These are phyloP conservation scores for Sericinus montela DNA, from an alignment of 2,888 invertebrate species.

Conservation along the genomic window DNA sequence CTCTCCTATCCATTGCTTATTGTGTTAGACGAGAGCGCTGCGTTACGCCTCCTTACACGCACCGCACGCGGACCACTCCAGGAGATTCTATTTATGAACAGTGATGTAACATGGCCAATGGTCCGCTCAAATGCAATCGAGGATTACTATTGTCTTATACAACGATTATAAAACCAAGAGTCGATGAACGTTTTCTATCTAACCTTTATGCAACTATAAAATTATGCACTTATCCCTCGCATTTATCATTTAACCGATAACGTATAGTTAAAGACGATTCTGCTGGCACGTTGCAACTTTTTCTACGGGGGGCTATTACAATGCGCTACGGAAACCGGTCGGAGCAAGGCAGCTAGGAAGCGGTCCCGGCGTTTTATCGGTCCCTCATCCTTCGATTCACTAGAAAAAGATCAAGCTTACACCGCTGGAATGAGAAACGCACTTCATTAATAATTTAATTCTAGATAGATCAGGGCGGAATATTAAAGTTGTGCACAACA, in stretches of 20 bases:
- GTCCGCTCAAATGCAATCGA: constrained; percentile 40
- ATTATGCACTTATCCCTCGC: too few species aligned
- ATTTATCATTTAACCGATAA: neutral
- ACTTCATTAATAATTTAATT: constrained; percentile 49
- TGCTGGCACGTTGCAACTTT: constrained; percentile 39
- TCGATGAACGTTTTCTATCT: neutral
- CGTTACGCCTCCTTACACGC: constrained; percentile 64
- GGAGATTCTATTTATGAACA: constrained; percentile 72
- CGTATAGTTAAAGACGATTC: constrained; percentile 26
- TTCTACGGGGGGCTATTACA: constrained; percentile 53
- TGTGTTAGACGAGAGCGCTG: constrained; percentile 59
- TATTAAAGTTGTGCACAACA: constrained; percentile 32
- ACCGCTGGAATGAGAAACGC: constrained; percentile 38
- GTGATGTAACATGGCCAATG: constrained; percentile 66
- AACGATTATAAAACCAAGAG: constrained; percentile 15
- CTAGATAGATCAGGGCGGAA: constrained; percentile 39
- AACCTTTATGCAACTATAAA: too few species aligned
- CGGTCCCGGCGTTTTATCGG: constrained; percentile 44
- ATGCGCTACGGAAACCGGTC: constrained; percentile 51
- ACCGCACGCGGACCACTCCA: constrained; percentile 56
- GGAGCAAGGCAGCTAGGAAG: constrained; percentile 42
- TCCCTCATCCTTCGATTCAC: constrained; percentile 36
- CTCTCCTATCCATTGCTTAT: constrained; percentile 50
- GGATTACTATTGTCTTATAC: constrained; percentile 37
- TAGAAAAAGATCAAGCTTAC: constrained; percentile 44